phyloP scores from a whole-genome alignment of 2,113 vertebrate species.

The Tympanuchus pallidicinctus region DNA sequence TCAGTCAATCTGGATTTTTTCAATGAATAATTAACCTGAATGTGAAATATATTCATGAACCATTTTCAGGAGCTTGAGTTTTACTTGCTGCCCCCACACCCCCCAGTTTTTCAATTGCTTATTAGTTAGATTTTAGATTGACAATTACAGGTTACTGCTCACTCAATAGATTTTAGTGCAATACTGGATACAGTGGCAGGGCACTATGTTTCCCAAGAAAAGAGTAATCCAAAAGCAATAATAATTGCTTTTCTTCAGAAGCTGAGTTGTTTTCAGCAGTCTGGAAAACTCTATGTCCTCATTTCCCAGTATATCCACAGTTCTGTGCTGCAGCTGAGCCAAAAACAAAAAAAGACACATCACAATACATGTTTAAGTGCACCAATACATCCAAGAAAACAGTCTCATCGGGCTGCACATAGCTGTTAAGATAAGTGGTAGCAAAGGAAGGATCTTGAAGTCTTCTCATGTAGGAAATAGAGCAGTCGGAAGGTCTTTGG shows the following conservation, averaged over 20 bases:
- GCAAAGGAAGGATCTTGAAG: conserved; percentile 40
- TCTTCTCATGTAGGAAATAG: neutral
- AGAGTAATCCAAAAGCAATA: conserved; percentile 34
- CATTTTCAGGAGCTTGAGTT: conserved; percentile 14
- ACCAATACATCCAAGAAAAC: neutral
- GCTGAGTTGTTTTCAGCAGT: neutral
- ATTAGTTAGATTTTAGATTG: conserved; percentile 28
- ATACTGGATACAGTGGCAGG: neutral
- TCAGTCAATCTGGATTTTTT: conserved; percentile 3
- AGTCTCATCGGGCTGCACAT: neutral
- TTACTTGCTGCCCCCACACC: neutral
- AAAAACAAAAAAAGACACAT: neutral
- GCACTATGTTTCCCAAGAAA: conserved; percentile 22
- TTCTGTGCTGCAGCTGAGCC: neutral
- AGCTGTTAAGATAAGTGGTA: conserved; percentile 25
- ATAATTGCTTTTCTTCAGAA: conserved; percentile 54
- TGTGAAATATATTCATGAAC: neutral
- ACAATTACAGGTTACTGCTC: conserved; percentile 33
- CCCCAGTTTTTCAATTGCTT: neutral
- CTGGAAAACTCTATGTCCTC: conserved; percentile 35
- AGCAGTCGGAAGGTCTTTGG: conserved; percentile 4
- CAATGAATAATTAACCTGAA: conserved; percentile 28
- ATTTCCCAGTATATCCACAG: conserved; percentile 5
- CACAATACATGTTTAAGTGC: neutral
- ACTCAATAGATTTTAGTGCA: neutral